Base-by-base conservation (phyloP, 1,140 invertebrate species). In the Wiebesia pumilae region DNA sequence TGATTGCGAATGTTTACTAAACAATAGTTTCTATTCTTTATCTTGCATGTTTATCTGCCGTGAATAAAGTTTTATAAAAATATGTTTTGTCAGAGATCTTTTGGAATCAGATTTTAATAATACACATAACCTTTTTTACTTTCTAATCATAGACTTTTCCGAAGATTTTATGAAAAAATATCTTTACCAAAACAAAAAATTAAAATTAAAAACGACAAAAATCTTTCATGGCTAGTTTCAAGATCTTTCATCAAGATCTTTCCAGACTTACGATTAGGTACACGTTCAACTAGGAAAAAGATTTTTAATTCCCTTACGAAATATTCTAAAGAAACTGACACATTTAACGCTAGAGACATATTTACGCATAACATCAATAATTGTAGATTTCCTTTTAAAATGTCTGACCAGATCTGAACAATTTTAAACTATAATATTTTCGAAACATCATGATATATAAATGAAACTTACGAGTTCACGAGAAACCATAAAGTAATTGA, bases 21-120 rank as follows among this genome's bases (percentile, higher is more conserved):
- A 75, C 71, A 75, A 75, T 75, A n/a, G 38, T 75, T 75, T 27
- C 38, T 43, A 38, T 71, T 71, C 65, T 71, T 38, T 71, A 71
- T 71, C 69, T 21, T 9, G 30, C 21, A 21, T 4, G n/a, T 14
- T 4, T 6, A 71, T 38, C 69, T 38, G 0, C 4, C 1, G 33
- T 0, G 24, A 43, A n/a, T 33, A 43, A 38, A 10, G 7, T 33
- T 43, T 43, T 3, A 75, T 38, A 38, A 10, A 27, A 71, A 16
- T 71, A 35, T 30, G 16, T 21, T 27, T 24, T 43, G 71, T 43
- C 21, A n/a, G 1, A 3, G 40, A 75, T 43, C 40, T 43, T 75
- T 75, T 75, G 14, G 14, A 38, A 33, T 24, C 27, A 16, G 4
- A 12, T 75, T 75, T 75, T 75, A n/a, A 6, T 43, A 43, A 43